Percentiles rank a stretch among this genome's conserved stretches.
Conservation (phyloP, 2,113 vertebrate genomes). For the human (Homo sapiens) region GRCh38 chr3:82529001-82529500, state of each 20-base stretch:
- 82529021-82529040: background rate
- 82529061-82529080: background rate
- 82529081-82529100: background rate
- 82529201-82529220: background rate
- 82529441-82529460: background rate
- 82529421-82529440: accelerated
- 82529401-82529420: background rate
- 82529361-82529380: background rate
- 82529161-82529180: background rate
- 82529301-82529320: background rate
- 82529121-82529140: background rate
- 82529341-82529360: background rate
- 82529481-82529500: background rate
- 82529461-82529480: background rate
- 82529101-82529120: background rate
- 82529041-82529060: background rate
- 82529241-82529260: background rate
- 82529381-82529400: background rate
- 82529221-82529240: background rate
- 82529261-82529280: background rate
- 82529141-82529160: background rate
- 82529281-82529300: background rate
- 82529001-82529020: too few relatives aligned
- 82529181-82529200: background rate
- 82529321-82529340: background rate